Conservation (phyloP, 2,888 invertebrate species). For the Formica aserva region DNA sequence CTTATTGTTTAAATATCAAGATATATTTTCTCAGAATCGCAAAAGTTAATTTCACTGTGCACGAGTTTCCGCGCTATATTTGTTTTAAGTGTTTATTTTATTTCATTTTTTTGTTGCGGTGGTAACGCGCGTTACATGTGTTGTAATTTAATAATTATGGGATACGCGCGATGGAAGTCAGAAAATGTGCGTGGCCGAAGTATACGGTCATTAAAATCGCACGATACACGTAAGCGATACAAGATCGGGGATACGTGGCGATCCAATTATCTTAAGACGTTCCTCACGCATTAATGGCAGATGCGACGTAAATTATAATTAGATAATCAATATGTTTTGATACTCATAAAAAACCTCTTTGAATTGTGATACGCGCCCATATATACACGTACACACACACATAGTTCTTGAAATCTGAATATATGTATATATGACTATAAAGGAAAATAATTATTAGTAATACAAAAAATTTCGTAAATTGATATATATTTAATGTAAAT, state of each 20-base stretch:
- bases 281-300: conserved; percentile 28
- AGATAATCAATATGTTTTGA: conserved; percentile 38
- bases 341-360: conserved; percentile 11
- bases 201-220: conserved; percentile 47
- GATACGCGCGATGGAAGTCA: conserved; percentile 29
- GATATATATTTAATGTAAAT: not conserved
- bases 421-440: not conserved
- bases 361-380: not conserved
- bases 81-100: not conserved
- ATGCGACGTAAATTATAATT: conserved; percentile 37
- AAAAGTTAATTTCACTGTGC: not conserved
- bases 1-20: not conserved
- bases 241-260: not conserved
- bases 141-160: conserved; percentile 50
- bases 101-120: not conserved
- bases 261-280: conserved; percentile 35
- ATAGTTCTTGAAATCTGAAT: not conserved
- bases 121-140: conserved; percentile 37
- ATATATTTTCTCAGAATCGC: not conserved
- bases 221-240: not conserved
- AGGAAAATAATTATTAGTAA: not conserved
- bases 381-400: not conserved
- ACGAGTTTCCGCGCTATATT: not conserved
- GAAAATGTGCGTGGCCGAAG: conserved; percentile 13
- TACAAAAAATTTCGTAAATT: not conserved